phyloP scores from a whole-genome alignment of 2,113 vertebrate species.

The Mustela lutreola region DNA sequence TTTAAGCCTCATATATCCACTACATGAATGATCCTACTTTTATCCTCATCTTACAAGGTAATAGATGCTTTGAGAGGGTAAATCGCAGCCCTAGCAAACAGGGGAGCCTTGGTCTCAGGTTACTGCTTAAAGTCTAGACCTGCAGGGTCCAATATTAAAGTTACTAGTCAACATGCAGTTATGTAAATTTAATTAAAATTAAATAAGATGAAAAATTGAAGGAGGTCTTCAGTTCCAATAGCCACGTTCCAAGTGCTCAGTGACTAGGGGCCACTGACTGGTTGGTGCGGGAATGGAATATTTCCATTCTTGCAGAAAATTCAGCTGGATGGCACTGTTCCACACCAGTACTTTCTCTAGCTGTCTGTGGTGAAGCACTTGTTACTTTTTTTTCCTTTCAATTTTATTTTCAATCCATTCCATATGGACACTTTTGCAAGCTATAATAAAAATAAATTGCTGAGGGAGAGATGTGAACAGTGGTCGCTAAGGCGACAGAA shows the following conservation, averaged over 20 bases:
- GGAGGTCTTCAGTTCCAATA: not conserved
- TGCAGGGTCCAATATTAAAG: not conserved
- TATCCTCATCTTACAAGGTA: not conserved
- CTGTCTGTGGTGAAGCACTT: not conserved
- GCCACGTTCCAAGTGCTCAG: not conserved
- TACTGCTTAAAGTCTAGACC: not conserved
- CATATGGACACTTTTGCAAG: not conserved
- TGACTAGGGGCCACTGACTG: too few relatives aligned
- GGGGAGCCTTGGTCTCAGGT: not conserved
- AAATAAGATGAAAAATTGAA: not conserved
- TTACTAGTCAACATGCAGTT: not conserved
- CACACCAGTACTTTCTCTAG: not conserved
- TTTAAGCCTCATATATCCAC: not conserved
- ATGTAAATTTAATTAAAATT: not conserved
- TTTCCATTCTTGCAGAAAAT: not conserved
- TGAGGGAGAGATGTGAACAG: not conserved
- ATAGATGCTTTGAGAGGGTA: not conserved
- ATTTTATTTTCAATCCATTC: not conserved
- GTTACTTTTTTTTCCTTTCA: not conserved
- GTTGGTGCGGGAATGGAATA: not conserved
- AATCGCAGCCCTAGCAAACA: not conserved
- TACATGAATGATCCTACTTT: not conserved
- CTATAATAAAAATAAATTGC: not conserved
- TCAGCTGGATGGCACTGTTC: not conserved
- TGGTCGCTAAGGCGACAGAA: too few relatives aligned